Evolutionary conservation across 2,113 vertebrate genomes (phyloP), one percentile per base, ranked within the genome.

Genomic region (Microcebus jonahi): DNA sequence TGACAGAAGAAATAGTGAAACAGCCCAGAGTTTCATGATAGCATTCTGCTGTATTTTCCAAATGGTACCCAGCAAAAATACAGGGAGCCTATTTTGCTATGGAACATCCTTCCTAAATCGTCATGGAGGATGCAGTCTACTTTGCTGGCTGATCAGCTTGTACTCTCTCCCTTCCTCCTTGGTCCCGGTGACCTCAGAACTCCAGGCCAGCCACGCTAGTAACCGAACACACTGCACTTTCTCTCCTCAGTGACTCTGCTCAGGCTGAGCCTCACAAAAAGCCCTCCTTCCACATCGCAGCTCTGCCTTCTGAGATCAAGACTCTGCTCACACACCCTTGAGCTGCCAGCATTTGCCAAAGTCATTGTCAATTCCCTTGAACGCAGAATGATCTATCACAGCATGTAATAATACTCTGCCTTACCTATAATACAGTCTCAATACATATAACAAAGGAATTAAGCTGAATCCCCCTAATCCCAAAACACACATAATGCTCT

Each of bases 1-100:
- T 97, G n/a, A 92, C 27, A 88, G 45, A 55, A 85, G 76, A 88
- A 82, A 89, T 7, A 77, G 48, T 34, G 25, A 91, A 83, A 63
- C 70, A 79, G n/a, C 0, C n/a, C 45, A 81, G 36, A 55, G 6
- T n/a, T 81, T 92, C 55, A 10, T 36, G 9, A 83, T 1, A 85
- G 39, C 14, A 45, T 53, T 90, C 80, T 90, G 71, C 53, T 84
- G 2, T 77, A 21, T 63, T 21, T 92, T 95, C 81, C 53, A 55
- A 79, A 84, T 45, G 67, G n/a, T 39, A 42, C 3, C 36, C 39
- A 71, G 36, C 8, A 89, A 80, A 96, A 65, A 29, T 29, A 79
- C 31, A 23, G 75, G 14, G 12, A 88, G 15, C 34, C 34, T 12
- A 50, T 68, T 90, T 73, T 73, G 21, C 84, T 68, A 67, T 3